Evolutionary conservation across 1,140 invertebrate genomes (phyloP).

Genomic region (Diorhabda elongata): DNA sequence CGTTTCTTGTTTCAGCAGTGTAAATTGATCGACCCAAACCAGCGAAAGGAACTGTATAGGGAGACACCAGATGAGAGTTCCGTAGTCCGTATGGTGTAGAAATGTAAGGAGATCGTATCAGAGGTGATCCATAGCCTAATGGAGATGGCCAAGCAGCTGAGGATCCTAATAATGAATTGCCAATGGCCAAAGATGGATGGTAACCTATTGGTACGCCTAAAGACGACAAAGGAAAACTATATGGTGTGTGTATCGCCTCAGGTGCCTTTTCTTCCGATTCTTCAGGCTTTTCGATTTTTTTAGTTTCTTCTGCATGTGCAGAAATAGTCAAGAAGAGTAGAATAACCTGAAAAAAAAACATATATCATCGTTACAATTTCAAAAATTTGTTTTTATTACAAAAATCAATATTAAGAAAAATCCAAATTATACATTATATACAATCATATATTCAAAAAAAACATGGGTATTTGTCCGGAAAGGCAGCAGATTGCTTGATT

Average conservation of each 20-base stretch:
- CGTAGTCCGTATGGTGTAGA: not conserved
- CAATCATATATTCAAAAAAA: not conserved
- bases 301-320: not conserved
- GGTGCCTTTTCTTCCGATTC: not conserved
- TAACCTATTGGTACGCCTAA: not conserved
- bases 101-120: not conserved
- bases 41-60: not conserved
- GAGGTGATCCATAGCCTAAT: not conserved
- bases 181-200: too few species aligned
- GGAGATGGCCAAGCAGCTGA: not conserved
- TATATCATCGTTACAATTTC: too few species aligned
- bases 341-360: not conserved
- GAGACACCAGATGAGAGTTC: not conserved
- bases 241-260: too few species aligned
- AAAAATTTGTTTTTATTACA: too few species aligned
- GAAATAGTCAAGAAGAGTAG: not conserved
- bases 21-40: not conserved
- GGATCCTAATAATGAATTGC: not conserved
- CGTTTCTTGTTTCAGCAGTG: constrained; percentile 32
- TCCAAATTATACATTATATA: not conserved
- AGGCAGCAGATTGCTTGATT: too few species aligned
- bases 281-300: not conserved
- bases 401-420: not conserved
- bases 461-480: too few species aligned
- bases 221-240: not conserved